phyloP scores from a whole-genome alignment of 23 tunicate species.

The Trididemnum clinides region DNA sequence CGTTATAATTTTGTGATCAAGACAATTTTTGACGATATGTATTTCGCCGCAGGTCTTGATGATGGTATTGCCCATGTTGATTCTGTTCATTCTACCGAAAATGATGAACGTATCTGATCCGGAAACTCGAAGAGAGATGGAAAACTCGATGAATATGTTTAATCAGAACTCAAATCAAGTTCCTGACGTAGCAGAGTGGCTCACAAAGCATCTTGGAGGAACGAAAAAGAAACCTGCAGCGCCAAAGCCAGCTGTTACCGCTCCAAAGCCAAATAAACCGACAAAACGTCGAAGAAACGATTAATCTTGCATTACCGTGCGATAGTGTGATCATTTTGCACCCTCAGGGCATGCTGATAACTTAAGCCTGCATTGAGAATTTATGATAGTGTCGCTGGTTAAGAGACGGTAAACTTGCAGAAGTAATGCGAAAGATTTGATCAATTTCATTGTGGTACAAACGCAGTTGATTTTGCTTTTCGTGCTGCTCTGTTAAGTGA shows the following conservation, averaged over 20 bases:
- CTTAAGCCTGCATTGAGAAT: no score
- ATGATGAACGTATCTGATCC: constrained; percentile 90
- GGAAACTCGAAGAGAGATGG: constrained; percentile 89
- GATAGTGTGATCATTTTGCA: no score
- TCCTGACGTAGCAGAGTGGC: constrained; percentile 74
- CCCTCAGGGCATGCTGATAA: no score
- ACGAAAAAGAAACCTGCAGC: constrained; percentile 32
- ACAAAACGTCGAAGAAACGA: constrained; percentile 4
- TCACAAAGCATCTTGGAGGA: constrained; percentile 70
- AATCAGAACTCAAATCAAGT: constrained; percentile 59
- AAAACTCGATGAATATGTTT: constrained; percentile 85
- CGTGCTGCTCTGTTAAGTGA: no score
- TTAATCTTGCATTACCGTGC: no score
- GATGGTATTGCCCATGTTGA: constrained; percentile 78
- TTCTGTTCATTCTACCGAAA: constrained; percentile 69
- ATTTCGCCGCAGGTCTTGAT: constrained; percentile 52
- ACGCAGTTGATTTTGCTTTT: no score
- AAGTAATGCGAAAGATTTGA: no score
- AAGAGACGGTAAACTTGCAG: no score
- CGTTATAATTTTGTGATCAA: no score
- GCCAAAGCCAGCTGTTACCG: constrained; percentile 5
- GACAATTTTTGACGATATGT: neutral
- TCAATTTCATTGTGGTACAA: no score
- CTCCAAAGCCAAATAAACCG: neutral
- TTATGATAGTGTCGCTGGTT: no score